These are phyloP conservation scores for Tetranychus urticae DNA, from an alignment of 1,140 invertebrate genomes.

Conservation along the genomic window DNA sequence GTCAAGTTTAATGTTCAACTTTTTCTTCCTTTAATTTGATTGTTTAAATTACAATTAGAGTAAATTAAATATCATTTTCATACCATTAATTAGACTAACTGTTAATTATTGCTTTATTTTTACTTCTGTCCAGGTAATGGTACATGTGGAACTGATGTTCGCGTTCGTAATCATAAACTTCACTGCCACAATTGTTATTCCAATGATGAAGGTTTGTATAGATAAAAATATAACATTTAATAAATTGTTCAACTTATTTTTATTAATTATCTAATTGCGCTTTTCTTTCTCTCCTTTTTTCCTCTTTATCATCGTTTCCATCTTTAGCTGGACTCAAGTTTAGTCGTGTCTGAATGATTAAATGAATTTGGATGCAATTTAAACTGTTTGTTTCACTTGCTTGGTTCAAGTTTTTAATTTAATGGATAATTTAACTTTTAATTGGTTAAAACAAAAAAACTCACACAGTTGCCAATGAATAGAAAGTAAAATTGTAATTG, in stretches of 20 bases:
- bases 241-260: not conserved
- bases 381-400: too few species aligned
- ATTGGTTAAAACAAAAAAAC: too few species aligned
- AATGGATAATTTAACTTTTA: too few species aligned
- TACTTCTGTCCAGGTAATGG: slow-evolving; percentile 32
- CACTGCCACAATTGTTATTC: slow-evolving; percentile 96
- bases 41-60: not conserved
- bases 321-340: slow-evolving; percentile 14
- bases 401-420: too few species aligned
- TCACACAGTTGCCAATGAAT: too few species aligned
- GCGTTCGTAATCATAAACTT: slow-evolving; percentile 68
- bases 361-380: too few species aligned
- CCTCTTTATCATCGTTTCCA: not conserved
- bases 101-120: not conserved
- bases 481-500: too few species aligned
- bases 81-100: not conserved
- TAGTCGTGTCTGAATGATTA: slow-evolving; percentile 12
- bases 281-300: not conserved
- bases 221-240: not conserved
- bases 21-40: too few species aligned
- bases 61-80: not conserved
- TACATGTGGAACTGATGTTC: slow-evolving; percentile 70
- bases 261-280: not conserved
- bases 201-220: slow-evolving; percentile 54
- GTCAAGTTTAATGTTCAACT: too few species aligned